phyloP scores from a whole-genome alignment of 2,888 invertebrate genomes.

The Halictus ligatus region DNA sequence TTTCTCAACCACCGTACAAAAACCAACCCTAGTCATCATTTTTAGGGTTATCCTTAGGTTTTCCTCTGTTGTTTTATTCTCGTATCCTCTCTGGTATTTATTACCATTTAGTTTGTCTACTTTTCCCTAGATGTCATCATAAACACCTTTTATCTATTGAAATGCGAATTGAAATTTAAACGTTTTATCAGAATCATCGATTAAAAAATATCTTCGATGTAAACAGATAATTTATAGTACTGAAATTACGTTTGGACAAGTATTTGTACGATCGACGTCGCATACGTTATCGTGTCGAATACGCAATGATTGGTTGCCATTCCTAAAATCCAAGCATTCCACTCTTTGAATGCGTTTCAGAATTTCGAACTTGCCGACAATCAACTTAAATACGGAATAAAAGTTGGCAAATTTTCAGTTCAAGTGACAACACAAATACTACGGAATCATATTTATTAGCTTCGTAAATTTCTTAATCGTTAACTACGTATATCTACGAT shows the following conservation, averaged over 20 bases:
- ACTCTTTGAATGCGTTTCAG: conserved; percentile 15
- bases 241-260: background rate
- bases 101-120: background rate
- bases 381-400: conserved; percentile 2
- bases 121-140: background rate
- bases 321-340: background rate
- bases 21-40: too few relatives aligned
- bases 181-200: background rate
- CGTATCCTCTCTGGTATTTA: too few relatives aligned
- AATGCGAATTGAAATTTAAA: background rate
- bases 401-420: conserved; percentile 9
- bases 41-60: too few relatives aligned
- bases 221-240: background rate
- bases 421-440: background rate
- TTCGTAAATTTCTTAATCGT: background rate
- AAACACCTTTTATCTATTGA: background rate
- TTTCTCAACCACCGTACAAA: too few relatives aligned
- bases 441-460: background rate
- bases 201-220: background rate
- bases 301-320: background rate
- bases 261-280: too few relatives aligned
- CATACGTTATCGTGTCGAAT: background rate
- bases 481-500: background rate
- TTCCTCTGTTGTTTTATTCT: too few relatives aligned
- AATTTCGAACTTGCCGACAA: background rate